Conservation (phyloP, 2,888 invertebrate species). For the Conistra vaccinii region DNA sequence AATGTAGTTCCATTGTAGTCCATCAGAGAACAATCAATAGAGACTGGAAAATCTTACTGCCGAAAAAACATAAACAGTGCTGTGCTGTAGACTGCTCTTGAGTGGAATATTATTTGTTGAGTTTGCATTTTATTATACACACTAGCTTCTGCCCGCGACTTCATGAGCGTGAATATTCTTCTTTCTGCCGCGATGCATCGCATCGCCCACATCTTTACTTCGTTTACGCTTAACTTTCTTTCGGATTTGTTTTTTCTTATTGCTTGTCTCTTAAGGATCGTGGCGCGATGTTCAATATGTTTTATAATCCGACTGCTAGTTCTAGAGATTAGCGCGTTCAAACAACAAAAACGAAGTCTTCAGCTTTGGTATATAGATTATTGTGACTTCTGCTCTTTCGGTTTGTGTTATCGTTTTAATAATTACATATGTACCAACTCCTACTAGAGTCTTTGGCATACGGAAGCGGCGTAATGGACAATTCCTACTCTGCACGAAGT, state of each 20-base stretch:
- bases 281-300: no score
- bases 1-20: neutral
- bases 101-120: neutral
- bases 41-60: neutral
- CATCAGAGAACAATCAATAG: neutral
- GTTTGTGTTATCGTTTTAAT: neutral
- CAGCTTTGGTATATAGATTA: no score
- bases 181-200: no score
- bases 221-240: no score
- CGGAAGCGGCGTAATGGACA: neutral
- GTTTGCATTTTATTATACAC: neutral
- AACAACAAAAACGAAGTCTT: no score
- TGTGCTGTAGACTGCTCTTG: neutral
- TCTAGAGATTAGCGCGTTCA: no score
- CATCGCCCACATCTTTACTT: no score
- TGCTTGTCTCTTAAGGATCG: no score
- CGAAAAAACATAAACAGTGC: neutral
- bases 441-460: neutral
- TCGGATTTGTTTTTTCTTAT: no score
- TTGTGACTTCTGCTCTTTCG: neutral
- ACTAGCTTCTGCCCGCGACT: neutral
- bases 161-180: no score
- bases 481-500: neutral
- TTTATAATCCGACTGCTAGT: no score
- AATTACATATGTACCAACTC: neutral